Evolutionary conservation across 2,797 vertebrate species (phyloP).

Genomic region (Eidolon dupreanum): DNA sequence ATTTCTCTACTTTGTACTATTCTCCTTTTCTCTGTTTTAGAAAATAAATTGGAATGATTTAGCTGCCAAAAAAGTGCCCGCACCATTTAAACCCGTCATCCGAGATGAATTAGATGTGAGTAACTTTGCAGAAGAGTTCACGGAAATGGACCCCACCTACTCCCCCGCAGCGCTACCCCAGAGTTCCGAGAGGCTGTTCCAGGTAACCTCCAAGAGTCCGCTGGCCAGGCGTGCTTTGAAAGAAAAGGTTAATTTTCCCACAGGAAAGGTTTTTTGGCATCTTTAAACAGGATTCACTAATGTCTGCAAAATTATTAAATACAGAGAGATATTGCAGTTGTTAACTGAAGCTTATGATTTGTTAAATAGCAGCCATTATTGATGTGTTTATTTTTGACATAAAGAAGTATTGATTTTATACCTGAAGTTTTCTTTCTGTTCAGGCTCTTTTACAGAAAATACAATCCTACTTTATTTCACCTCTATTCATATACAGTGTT

Average conservation of each 20-base stretch:
- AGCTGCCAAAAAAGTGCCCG: slow-evolving; percentile 94
- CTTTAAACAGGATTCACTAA: not conserved
- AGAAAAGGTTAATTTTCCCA: not conserved
- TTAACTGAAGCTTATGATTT: not conserved
- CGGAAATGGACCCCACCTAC: slow-evolving; percentile 99
- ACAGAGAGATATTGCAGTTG: not conserved
- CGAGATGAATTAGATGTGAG: slow-evolving; percentile 98
- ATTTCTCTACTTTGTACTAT: slow-evolving; percentile 38
- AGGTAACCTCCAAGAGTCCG: slow-evolving; percentile 86
- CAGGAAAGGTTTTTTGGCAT: not conserved
- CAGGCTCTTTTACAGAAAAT: not conserved
- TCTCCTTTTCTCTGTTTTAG: slow-evolving; percentile 84
- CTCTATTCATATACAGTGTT: not conserved
- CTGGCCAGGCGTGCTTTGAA: rapidly evolving
- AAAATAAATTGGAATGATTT: slow-evolving; percentile 98
- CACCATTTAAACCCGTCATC: slow-evolving; percentile 97
- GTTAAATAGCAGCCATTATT: slow-evolving; percentile 3
- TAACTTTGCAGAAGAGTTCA: slow-evolving; percentile 99
- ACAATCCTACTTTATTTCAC: not conserved
- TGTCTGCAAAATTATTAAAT: not conserved
- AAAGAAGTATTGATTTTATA: not conserved
- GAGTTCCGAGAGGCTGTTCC: slow-evolving; percentile 97
- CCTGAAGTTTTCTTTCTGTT: slow-evolving; percentile 32
- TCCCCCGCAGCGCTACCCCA: slow-evolving; percentile 97
- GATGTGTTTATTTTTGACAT: not conserved